Evolutionary conservation across 1,140 invertebrate genomes (phyloP).

Genomic region (Heterodera schachtii): DNA sequence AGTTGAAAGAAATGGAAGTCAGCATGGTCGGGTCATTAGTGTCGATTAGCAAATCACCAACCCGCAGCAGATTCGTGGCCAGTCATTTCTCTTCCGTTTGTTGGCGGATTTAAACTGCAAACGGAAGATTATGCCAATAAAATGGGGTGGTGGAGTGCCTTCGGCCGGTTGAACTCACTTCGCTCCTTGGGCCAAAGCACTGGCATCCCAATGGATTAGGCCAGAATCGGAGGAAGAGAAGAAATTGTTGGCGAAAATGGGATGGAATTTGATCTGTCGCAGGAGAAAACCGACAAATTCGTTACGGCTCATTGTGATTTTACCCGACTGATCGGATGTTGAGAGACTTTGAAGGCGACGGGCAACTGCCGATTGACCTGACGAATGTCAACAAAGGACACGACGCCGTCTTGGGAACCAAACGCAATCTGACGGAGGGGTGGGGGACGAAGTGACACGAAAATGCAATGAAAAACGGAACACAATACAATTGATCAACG

Average conservation of each 20-base stretch:
- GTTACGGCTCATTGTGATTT: no score
- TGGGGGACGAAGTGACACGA: no score
- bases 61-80: not conserved
- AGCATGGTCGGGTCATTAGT: not conserved
- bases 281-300: not conserved
- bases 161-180: conserved; percentile 1
- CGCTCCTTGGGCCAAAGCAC: conserved; percentile 20
- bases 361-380: conserved; percentile 30
- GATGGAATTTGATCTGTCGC: conserved; percentile 38
- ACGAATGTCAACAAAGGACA: conserved; percentile 40
- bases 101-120: conserved; percentile 6
- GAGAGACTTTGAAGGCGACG: conserved; percentile 32
- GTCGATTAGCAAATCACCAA: not conserved
- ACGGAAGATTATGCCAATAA: not conserved
- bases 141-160: not conserved
- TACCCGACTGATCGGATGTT: conserved; percentile 31
- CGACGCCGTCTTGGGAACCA: conserved; percentile 33
- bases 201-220: conserved; percentile 43
- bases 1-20: conserved; percentile 20
- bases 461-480: not conserved
- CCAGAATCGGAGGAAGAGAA: conserved; percentile 36
- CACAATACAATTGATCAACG: not conserved
- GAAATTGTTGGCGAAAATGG: conserved; percentile 37
- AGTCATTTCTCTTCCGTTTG: not conserved
- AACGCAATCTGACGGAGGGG: conserved; percentile 20